Evolutionary conservation across 2,113 vertebrate genomes (phyloP).

Genomic region (Semnopithecus entellus): DNA sequence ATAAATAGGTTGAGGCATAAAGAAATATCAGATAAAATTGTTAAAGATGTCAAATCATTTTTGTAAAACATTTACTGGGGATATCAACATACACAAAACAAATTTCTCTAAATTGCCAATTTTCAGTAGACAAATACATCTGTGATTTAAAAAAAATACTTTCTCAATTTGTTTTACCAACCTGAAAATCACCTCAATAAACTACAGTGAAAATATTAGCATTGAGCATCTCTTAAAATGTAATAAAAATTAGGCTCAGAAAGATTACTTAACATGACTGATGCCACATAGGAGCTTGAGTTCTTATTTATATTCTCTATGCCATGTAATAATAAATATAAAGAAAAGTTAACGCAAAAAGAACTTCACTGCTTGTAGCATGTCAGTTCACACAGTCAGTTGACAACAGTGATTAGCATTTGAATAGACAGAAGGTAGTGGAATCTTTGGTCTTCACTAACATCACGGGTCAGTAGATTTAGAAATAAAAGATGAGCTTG

Average conservation of each 20-base stretch:
- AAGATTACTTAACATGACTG: background rate
- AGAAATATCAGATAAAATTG: background rate
- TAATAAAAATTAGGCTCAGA: background rate
- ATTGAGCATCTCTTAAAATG: background rate
- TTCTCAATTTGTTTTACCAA: background rate
- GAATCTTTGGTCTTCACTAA: background rate
- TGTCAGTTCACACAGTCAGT: background rate
- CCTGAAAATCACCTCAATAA: background rate
- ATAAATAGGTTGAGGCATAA: background rate
- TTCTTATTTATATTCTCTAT: background rate
- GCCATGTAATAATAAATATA: background rate
- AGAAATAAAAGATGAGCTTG: background rate
- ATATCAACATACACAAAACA: background rate
- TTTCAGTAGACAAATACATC: background rate
- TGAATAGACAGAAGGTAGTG: background rate
- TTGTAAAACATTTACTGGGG: background rate
- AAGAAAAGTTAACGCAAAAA: background rate
- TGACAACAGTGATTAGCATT: background rate
- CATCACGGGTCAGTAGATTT: background rate
- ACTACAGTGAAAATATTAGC: background rate
- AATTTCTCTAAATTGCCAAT: background rate
- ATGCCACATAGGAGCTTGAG: background rate
- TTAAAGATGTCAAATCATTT: background rate
- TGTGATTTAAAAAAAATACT: background rate
- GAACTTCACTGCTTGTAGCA: background rate